Evolutionary conservation across 2,113 vertebrate species (phyloP), one percentile per base, ranked within the genome.

Genomic region (Mionectes macconnelli): DNA sequence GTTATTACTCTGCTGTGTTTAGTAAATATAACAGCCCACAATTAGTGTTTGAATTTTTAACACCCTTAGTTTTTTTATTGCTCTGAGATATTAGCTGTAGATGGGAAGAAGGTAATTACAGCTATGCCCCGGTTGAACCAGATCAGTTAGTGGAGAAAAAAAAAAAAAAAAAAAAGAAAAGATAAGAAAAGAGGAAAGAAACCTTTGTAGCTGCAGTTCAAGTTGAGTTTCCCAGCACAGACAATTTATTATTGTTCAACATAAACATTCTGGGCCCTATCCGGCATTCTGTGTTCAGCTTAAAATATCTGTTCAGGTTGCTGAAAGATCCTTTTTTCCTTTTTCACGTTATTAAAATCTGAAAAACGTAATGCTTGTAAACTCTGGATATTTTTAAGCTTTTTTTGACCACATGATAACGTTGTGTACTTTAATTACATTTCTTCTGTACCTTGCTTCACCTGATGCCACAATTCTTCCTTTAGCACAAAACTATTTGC

Each of bases 181-280:
- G 7, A 33, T 33, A 67, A 78, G 67, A 80, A 52, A 95, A 92
- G 87, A 24, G 69, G 35, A 67, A 21, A 91, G 87, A 59, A 50
- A 73, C 75, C 50, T 84, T 87, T 90, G 81, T 83, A 96, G 87
- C 89, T 96, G 91, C 79, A 93, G 92, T 93, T 97, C 69, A 89
- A 94, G 75, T 96, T 97, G 66, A 68, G 87, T 85, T 96, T 98
- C 83, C 76, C 89, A 88, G 94, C 62, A 87, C 68, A 95, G 93
- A 89, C 85, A 80, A 97, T 97, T 98, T 96, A 96, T 97, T 96
- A 97, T 90, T 94, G 94, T 97, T 98, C 96, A 97, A 92, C 97
- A 95, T 97, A 98, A 97, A 97, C 87, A 95, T 95, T 91, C 88
- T 77, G 47, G 45, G 55, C 42, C 64, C 69, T 88, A 86, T 96